Evolutionary conservation across 2,888 invertebrate species (phyloP).

Genomic region (Cistogaster globosa): DNA sequence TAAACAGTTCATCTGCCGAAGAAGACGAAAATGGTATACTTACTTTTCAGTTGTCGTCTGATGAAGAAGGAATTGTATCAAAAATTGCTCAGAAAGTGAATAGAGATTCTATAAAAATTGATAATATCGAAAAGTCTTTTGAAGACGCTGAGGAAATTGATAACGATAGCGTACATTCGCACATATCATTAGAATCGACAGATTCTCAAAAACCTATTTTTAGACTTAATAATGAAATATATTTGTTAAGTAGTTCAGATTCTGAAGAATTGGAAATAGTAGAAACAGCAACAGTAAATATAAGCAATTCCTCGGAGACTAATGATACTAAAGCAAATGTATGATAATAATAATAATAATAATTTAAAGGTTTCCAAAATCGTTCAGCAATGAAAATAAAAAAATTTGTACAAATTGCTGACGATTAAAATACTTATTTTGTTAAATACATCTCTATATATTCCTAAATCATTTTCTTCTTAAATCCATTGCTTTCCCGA

Average conservation of each 20-base stretch:
- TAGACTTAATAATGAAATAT: constrained; percentile 8
- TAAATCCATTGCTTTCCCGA: no score
- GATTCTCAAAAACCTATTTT: background rate
- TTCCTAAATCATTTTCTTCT: no score
- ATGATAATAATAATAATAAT: no score
- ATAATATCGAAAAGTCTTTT: background rate
- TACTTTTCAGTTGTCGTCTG: constrained; percentile 76
- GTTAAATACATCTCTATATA: no score
- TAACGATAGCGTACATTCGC: constrained; percentile 49
- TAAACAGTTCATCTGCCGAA: constrained; percentile 63
- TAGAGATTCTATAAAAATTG: background rate
- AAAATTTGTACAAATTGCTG: background rate
- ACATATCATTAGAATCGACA: constrained; percentile 57
- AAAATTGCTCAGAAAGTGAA: background rate
- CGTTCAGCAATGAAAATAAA: background rate
- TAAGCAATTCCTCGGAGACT: background rate
- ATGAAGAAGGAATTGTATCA: constrained; percentile 41
- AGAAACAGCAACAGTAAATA: constrained; percentile 12
- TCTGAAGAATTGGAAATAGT: constrained; percentile 48
- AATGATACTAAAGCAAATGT: background rate
- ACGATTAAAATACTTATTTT: background rate
- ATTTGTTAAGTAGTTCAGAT: constrained; percentile 53
- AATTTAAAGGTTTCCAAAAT: no score
- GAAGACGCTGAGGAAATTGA: constrained; percentile 17
- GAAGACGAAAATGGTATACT: constrained; percentile 72